Percentiles rank a stretch among this genome's conserved stretches.
These are phyloP conservation scores for Dorcus hopei DNA, from an alignment of 2,888 invertebrate genomes.

Conservation along the genomic window DNA sequence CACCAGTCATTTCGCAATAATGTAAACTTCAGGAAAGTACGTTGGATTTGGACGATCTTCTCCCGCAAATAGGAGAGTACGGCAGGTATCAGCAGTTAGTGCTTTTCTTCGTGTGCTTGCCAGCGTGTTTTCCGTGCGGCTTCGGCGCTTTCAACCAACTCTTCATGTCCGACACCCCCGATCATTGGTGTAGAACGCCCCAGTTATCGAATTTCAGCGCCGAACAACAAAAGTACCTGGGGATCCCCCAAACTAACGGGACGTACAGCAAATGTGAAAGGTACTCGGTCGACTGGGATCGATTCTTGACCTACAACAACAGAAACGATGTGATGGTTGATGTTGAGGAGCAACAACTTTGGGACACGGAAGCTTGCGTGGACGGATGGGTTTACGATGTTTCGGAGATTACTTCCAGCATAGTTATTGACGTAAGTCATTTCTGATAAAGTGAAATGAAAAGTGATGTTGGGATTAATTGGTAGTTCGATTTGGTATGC, in stretches of 20 bases:
- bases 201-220: constrained; percentile 59
- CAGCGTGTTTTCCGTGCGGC: constrained; percentile 86
- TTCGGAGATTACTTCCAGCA: constrained; percentile 68
- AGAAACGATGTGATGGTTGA: constrained; percentile 18
- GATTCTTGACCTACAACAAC: constrained; percentile 47
- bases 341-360: constrained; percentile 50
- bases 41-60: constrained; percentile 80
- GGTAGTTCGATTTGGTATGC: constrained; percentile 86
- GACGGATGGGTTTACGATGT: constrained; percentile 80
- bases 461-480: constrained; percentile 1
- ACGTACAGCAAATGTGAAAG: constrained; percentile 69
- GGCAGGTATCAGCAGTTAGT: constrained; percentile 84
- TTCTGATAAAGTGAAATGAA: background rate
- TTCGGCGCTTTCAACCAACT: constrained; percentile 92
- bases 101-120: constrained; percentile 81
- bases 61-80: constrained; percentile 85
- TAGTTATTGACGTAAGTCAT: constrained; percentile 75
- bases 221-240: constrained; percentile 59
- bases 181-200: constrained; percentile 81
- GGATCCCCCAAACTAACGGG: constrained; percentile 56
- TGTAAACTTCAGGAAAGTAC: constrained; percentile 45
- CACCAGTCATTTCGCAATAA: constrained; percentile 17
- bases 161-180: constrained; percentile 85
- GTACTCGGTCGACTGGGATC: constrained; percentile 71
- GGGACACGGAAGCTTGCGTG: constrained; percentile 66